Percentiles rank a stretch among this genome's conserved stretches.
These are phyloP conservation scores for Lumbricus terrestris DNA, from an alignment of 2,888 invertebrate species.

Conservation along the genomic window DNA sequence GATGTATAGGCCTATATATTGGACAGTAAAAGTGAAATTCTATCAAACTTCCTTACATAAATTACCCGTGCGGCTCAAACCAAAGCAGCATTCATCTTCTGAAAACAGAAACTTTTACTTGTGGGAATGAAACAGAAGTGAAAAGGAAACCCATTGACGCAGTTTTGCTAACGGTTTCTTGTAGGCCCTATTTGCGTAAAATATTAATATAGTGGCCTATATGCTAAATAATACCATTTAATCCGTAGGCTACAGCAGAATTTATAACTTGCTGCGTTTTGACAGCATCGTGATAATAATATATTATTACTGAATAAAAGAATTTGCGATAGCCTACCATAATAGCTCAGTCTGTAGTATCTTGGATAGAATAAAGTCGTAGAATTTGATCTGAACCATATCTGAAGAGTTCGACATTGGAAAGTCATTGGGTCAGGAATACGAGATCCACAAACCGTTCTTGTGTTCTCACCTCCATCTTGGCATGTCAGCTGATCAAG, in stretches of 20 bases:
- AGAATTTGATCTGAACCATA: slow-evolving; percentile 5
- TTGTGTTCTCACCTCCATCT: neutral
- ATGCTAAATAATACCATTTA: no score
- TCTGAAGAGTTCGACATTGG: neutral
- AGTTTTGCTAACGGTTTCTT: neutral
- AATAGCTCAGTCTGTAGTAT: neutral
- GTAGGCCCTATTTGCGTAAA: neutral
- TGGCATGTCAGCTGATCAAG: neutral
- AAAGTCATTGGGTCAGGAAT: neutral
- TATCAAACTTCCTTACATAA: no score
- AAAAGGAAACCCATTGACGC: neutral
- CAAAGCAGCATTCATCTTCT: neutral
- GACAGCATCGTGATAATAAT: no score
- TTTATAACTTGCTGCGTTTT: no score
- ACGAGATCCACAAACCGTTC: neutral
- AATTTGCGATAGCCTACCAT: no score
- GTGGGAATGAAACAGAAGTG: no score
- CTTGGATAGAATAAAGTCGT: neutral
- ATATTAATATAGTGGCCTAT: no score
- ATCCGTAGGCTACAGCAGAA: no score
- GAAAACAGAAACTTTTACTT: neutral
- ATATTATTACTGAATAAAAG: no score
- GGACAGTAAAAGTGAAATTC: neutral
- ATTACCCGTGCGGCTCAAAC: neutral
- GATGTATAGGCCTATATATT: no score